phyloP scores from a whole-genome alignment of 2,888 invertebrate genomes.

The Nomada flava region DNA sequence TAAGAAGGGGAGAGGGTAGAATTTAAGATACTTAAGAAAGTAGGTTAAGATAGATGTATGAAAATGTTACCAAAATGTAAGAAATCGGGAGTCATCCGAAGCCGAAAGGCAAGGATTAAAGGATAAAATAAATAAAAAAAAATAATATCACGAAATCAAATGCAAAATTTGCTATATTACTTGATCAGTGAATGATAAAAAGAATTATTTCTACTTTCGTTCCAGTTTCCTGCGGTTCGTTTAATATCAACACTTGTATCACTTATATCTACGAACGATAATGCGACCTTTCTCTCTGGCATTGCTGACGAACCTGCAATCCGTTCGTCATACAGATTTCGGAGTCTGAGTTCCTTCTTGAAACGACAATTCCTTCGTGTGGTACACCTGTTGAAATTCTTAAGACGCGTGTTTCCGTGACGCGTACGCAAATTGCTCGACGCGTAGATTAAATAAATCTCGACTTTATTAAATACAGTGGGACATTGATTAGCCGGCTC shows the following conservation, averaged over 20 bases:
- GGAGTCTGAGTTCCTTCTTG: neutral
- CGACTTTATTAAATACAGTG: neutral
- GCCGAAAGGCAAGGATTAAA: too few relatives aligned
- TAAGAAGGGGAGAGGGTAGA: too few relatives aligned
- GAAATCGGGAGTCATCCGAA: too few relatives aligned
- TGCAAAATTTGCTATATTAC: too few relatives aligned
- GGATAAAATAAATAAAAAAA: too few relatives aligned
- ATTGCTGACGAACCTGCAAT: slow-evolving; percentile 5
- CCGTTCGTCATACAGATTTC: slow-evolving; percentile 20
- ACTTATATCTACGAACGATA: slow-evolving; percentile 16
- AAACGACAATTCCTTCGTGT: neutral
- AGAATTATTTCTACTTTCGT: neutral
- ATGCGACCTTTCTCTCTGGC: neutral
- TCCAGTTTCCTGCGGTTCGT: neutral
- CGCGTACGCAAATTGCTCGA: neutral
- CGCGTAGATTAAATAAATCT: neutral
- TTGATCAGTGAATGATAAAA: too few relatives aligned
- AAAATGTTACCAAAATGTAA: too few relatives aligned
- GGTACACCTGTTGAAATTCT: neutral
- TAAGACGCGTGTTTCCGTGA: neutral
- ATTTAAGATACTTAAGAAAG: too few relatives aligned
- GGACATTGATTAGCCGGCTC: too few relatives aligned
- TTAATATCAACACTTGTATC: neutral
- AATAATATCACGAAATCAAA: too few relatives aligned
- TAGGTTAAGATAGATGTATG: too few relatives aligned